Evolutionary conservation across 1,140 invertebrate genomes (phyloP).

Genomic region (Hypothenemus hampei): DNA sequence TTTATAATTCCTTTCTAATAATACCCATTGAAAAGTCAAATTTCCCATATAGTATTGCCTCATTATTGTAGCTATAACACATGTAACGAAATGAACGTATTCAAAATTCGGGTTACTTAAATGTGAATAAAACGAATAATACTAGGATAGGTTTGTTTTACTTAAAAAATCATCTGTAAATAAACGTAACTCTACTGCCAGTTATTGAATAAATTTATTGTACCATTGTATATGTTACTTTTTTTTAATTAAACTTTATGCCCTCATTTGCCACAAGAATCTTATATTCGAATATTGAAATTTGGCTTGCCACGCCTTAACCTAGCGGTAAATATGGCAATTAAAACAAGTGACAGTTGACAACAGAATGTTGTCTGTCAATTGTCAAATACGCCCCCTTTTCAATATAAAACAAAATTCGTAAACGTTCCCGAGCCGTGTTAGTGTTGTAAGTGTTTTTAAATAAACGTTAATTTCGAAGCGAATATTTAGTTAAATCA

Average conservation of each 20-base stretch:
- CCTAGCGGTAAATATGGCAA: not conserved
- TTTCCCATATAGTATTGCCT: too few species aligned
- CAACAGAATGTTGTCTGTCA: too few species aligned
- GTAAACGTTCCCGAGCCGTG: not conserved
- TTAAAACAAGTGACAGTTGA: not conserved
- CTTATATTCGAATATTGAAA: too few species aligned
- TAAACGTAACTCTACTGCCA: conserved; percentile 39
- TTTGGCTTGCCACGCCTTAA: not conserved
- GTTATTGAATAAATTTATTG: conserved; percentile 40
- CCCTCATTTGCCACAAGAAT: too few species aligned
- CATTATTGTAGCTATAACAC: too few species aligned
- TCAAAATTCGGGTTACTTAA: conserved; percentile 28
- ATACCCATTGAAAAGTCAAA: too few species aligned
- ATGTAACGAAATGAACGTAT: conserved; percentile 18
- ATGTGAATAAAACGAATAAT: conserved; percentile 39
- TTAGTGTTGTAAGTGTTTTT: conserved; percentile 4
- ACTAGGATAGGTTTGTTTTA: conserved; percentile 34
- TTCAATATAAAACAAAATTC: conserved; percentile 12
- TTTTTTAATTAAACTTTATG: too few species aligned
- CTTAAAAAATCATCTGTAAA: conserved; percentile 30
- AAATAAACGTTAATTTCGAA: not conserved
- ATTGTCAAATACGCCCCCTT: conserved; percentile 21
- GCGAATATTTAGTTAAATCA: not conserved
- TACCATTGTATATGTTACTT: conserved; percentile 21
- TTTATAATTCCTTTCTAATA: too few species aligned